phyloP scores from a whole-genome alignment of 2,113 vertebrate species.

The Leptocoma aspasia region DNA sequence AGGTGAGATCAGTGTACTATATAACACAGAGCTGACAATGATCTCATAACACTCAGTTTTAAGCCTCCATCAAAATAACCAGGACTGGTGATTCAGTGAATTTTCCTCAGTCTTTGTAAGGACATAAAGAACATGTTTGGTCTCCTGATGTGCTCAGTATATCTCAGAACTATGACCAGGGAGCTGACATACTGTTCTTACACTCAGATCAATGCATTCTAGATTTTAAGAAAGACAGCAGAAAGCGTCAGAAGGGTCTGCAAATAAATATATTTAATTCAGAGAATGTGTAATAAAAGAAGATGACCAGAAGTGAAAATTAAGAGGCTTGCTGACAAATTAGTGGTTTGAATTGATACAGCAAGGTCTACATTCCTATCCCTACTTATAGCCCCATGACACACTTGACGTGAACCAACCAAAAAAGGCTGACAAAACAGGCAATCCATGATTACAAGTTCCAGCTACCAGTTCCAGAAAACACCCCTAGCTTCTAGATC shows the following conservation, averaged over 20 bases:
- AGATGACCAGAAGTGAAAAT: background rate
- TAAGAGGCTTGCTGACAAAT: background rate
- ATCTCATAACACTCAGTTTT: background rate
- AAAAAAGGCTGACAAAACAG: background rate
- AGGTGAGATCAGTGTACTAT: background rate
- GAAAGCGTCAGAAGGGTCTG: background rate
- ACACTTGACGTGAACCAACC: rapidly evolving
- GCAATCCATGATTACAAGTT: rapidly evolving
- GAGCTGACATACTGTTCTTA: background rate
- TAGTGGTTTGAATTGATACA: background rate
- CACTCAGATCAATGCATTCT: background rate
- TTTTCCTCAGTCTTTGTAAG: background rate
- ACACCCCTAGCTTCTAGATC: background rate
- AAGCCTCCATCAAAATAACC: background rate
- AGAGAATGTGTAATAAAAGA: background rate
- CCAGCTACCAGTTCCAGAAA: background rate
- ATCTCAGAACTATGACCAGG: background rate
- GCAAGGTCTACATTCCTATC: background rate
- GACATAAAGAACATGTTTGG: background rate
- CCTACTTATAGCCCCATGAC: background rate
- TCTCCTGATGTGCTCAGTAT: background rate
- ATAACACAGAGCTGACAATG: background rate
- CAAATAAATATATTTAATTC: background rate
- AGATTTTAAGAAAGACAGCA: background rate
- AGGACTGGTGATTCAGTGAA: background rate